A percentile compares a stretch with the other conserved stretches of the same genome.
These are phyloP conservation scores for Micropterix aruncella DNA, from an alignment of 2,888 invertebrate species.

Conservation along the genomic window DNA sequence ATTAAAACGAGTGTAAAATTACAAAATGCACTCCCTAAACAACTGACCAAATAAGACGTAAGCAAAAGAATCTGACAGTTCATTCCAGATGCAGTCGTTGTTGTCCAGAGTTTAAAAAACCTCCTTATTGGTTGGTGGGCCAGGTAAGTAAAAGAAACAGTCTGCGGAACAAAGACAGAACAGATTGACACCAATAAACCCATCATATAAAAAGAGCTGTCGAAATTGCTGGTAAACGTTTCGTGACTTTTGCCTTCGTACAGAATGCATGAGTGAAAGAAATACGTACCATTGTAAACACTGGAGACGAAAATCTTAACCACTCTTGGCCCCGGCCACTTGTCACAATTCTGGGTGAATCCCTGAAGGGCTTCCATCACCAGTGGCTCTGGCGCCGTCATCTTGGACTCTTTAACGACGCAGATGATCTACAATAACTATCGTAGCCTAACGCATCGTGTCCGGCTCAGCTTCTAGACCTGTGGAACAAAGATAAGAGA, in stretches of 20 bases:
- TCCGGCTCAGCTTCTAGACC: no score
- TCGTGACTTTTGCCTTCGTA: background rate
- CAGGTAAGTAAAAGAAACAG: background rate
- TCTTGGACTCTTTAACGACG: no score
- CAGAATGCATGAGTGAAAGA: background rate
- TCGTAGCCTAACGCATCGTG: no score
- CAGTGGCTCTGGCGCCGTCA: slow-evolving; percentile 37
- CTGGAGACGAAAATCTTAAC: slow-evolving; percentile 45
- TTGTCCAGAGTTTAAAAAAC: no score
- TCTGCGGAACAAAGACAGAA: background rate
- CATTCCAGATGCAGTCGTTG: no score
- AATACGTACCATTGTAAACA: slow-evolving; percentile 35
- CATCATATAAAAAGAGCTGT: background rate
- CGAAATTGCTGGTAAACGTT: background rate
- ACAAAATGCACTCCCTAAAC: no score
- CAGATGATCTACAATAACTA: no score
- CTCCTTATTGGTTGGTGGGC: no score
- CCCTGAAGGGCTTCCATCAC: slow-evolving; percentile 38
- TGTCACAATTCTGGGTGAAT: slow-evolving; percentile 26
- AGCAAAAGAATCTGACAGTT: no score
- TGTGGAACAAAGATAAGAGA: no score
- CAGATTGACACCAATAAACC: background rate
- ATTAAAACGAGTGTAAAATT: no score
- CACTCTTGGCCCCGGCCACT: slow-evolving; percentile 42
- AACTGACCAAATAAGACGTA: no score